A percentile compares a stretch with the other conserved stretches of the same genome.
Evolutionary conservation across 2,888 invertebrate species (phyloP).

Genomic region (Drosophila meridiana): DNA sequence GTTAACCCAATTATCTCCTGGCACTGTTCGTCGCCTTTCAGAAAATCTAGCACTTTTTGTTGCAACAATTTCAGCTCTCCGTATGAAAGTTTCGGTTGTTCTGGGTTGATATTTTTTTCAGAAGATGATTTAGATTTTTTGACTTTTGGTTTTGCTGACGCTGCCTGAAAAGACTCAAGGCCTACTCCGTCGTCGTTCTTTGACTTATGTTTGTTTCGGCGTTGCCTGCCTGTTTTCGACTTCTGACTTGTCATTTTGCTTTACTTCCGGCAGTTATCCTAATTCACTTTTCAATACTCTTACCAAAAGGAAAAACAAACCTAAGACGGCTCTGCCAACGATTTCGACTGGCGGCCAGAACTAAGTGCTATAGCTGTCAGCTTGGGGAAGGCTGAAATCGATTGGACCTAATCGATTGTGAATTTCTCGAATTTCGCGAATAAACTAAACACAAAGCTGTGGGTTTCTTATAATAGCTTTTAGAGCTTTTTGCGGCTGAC

Average conservation of each 20-base stretch:
- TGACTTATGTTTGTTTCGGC: slow-evolving; percentile 2
- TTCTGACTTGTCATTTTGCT: slow-evolving; percentile 20
- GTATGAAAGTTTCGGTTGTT: neutral
- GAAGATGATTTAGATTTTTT: slow-evolving; percentile 23
- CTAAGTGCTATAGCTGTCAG: neutral
- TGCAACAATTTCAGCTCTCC: slow-evolving; percentile 44
- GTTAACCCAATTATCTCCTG: slow-evolving; percentile 56
- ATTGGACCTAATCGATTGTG: slow-evolving; percentile 5
- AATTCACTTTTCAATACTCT: neutral
- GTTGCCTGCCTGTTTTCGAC: neutral
- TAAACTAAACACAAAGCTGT: slow-evolving; percentile 7
- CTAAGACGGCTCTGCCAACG: neutral
- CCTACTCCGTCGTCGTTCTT: neutral
- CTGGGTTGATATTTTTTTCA: neutral
- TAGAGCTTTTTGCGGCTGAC: slow-evolving; percentile 3
- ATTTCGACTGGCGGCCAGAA: neutral
- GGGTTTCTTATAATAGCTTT: neutral
- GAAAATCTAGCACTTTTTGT: slow-evolving; percentile 64
- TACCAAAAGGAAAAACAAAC: neutral
- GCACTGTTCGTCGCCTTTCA: slow-evolving; percentile 54
- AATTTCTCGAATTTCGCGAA: slow-evolving; percentile 14
- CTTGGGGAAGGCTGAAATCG: neutral
- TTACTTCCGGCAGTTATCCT: neutral
- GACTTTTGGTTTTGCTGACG: neutral
- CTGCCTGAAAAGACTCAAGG: neutral